A percentile compares a stretch with the other conserved stretches of the same genome.
phyloP scores from a whole-genome alignment of 2,797 vertebrate species.

The Pempheris klunzingeri region DNA sequence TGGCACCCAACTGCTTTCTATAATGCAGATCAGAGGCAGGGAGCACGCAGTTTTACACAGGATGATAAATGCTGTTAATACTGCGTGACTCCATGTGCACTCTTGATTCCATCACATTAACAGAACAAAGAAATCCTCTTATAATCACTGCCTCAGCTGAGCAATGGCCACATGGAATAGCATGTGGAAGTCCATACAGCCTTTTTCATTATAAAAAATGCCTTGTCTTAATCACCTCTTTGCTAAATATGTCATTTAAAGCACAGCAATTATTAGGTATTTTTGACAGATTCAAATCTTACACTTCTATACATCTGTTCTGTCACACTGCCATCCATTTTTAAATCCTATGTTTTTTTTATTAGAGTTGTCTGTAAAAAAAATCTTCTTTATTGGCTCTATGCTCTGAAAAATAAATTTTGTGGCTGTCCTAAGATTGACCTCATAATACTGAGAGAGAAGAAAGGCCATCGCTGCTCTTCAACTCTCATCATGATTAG shows the following conservation, averaged over 20 bases:
- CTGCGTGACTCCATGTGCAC: slow-evolving; percentile 45
- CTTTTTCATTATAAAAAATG: slow-evolving; percentile 74
- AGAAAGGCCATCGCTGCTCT: slow-evolving; percentile 17
- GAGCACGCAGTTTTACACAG: slow-evolving; percentile 33
- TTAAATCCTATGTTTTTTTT: not conserved
- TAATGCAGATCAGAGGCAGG: slow-evolving; percentile 32
- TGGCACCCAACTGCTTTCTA: not conserved
- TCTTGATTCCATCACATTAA: slow-evolving; percentile 76
- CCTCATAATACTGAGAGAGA: slow-evolving; percentile 32
- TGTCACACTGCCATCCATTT: not conserved
- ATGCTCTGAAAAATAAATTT: not conserved
- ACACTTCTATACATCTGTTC: not conserved
- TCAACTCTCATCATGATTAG: slow-evolving; percentile 46
- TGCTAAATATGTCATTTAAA: slow-evolving; percentile 29
- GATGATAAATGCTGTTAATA: slow-evolving; percentile 36
- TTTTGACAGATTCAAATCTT: slow-evolving; percentile 13
- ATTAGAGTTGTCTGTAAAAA: not conserved
- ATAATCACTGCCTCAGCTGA: slow-evolving; percentile 49
- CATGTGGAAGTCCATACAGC: not conserved
- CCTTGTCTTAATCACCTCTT: slow-evolving; percentile 60
- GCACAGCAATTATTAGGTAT: not conserved
- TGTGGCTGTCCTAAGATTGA: slow-evolving; percentile 1
- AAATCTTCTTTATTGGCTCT: not conserved
- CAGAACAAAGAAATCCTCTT: slow-evolving; percentile 76
- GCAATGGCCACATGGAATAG: slow-evolving; percentile 12